Evolutionary conservation across 1,140 invertebrate genomes (phyloP), one percentile per base, ranked within the genome.

Genomic region (Muscidifurax raptorellus): DNA sequence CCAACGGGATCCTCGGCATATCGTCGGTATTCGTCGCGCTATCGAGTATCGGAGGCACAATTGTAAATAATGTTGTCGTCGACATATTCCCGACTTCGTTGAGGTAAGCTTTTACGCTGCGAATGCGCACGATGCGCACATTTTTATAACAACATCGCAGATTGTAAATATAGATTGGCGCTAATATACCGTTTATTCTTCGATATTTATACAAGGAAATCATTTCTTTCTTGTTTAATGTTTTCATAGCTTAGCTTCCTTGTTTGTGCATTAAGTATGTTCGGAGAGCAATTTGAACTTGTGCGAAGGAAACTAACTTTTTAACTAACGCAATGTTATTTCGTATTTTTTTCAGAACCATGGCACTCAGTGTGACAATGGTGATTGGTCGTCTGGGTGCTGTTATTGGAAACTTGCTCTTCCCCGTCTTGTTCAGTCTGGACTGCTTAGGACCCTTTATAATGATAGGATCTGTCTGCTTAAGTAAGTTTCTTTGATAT

Each of bases 291-390:
- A 59, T 59, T 59, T 6, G 52, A n/a, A n/a, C n/a, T n/a, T n/a
- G n/a, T n/a, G n/a, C n/a, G n/a, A n/a, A n/a, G n/a, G n/a, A n/a
- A n/a, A n/a, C n/a, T n/a, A n/a, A n/a, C n/a, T n/a, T n/a, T n/a
- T n/a, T n/a, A n/a, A n/a, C n/a, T n/a, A n/a, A n/a, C n/a, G n/a
- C 59, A 15, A 47, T 79, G 5, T 74, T 69, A 47, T 22, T n/a
- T n/a, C n/a, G n/a, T n/a, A n/a, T n/a, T 82, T 75, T 87, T 90
- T 89, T 47, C 79, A 94, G 93, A 87, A 92, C 93, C 27, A 93
- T 93, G 92, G 91, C 92, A 7, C 89, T 93, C 30, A 90, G 91
- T 44, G 80, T 91, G 25, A 90, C 91, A 0, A 91, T 93, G 89
- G 92, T 91, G 86, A 83, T 91, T 1, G 93, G 93, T 25, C 89